Percentiles rank a stretch among this genome's conserved stretches.
Evolutionary conservation across 2,113 vertebrate genomes (phyloP).

Genomic region (Pseudonaja textilis): DNA sequence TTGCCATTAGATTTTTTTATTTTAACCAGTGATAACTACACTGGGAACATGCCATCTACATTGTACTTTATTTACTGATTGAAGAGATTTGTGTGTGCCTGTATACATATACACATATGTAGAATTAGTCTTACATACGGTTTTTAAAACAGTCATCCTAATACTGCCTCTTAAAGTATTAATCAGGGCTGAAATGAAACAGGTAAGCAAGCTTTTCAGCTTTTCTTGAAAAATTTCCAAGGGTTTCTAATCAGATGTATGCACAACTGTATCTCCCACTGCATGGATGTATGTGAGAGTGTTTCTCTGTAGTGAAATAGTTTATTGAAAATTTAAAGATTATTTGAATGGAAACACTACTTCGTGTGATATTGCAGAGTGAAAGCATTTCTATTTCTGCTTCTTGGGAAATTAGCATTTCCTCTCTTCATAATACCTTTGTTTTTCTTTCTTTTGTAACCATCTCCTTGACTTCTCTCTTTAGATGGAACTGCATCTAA

Average conservation of each 20-base stretch:
- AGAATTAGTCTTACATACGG: not conserved
- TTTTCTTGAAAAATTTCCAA: not conserved
- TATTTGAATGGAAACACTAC: not conserved
- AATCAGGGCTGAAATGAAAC: not conserved
- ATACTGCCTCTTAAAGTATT: not conserved
- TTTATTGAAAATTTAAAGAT: not conserved
- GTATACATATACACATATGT: not conserved
- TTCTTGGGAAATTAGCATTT: not conserved
- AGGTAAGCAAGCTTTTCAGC: not conserved
- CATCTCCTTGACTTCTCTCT: not conserved
- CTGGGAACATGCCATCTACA: not conserved
- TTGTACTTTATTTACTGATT: not conserved
- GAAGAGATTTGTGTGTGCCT: not conserved
- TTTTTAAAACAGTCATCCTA: conserved; percentile 10
- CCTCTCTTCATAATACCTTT: not conserved
- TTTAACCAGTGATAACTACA: not conserved
- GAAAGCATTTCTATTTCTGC: not conserved
- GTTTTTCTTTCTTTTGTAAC: not conserved
- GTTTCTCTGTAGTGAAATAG: not conserved
- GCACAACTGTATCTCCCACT: not conserved
- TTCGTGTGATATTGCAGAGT: not conserved
- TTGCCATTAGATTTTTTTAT: not conserved
- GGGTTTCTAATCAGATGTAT: not conserved
- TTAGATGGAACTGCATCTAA: not conserved
- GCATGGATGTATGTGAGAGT: not conserved